Evolutionary conservation across 2,113 vertebrate species (phyloP).

Genomic region (Alligator sinensis): DNA sequence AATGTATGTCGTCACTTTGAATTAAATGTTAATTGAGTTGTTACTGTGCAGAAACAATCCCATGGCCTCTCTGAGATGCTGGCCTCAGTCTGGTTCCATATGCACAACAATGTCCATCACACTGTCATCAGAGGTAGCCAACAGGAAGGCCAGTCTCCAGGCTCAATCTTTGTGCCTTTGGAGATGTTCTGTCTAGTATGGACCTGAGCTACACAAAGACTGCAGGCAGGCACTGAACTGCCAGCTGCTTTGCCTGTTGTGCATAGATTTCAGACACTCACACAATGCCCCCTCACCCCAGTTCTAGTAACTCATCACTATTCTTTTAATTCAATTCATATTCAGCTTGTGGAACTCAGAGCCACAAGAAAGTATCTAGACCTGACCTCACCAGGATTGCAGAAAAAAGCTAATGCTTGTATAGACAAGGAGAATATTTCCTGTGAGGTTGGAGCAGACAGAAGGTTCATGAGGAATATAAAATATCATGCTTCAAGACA

Average conservation of each 20-base stretch:
- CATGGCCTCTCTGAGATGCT: neutral
- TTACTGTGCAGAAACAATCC: neutral
- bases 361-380: conserved; percentile 2
- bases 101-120: neutral
- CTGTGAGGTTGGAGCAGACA: neutral
- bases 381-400: neutral
- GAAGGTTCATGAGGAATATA: neutral
- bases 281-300: neutral
- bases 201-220: neutral
- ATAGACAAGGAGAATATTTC: conserved; percentile 14
- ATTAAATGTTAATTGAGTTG: neutral
- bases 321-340: neutral
- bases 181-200: neutral
- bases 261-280: too few relatives aligned
- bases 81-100: neutral
- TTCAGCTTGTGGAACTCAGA: neutral
- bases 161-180: neutral
- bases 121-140: neutral
- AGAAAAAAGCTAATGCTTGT: neutral
- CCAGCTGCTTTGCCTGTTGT: neutral
- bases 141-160: neutral
- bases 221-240: neutral
- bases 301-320: neutral
- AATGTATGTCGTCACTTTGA: neutral
- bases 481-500: neutral